Percentiles rank a stretch among this genome's conserved stretches.
Conservation (phyloP, 2,888 invertebrate genomes). For the Plebejus melissa region DNA sequence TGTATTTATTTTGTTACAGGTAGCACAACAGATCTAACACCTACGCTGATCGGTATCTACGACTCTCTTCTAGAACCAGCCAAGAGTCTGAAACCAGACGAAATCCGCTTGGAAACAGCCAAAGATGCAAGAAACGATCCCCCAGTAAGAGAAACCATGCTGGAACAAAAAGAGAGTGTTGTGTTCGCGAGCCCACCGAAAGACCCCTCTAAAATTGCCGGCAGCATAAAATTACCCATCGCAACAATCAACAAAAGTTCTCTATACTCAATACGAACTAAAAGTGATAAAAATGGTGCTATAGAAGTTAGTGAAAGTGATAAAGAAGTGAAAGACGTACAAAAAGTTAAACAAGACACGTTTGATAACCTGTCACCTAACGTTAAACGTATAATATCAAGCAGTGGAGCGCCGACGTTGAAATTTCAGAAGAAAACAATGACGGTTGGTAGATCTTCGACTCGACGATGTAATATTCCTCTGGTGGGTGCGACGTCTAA, state of each 20-base stretch:
- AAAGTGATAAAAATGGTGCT: slow-evolving; percentile 64
- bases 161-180: slow-evolving; percentile 44
- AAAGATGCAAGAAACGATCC: slow-evolving; percentile 75
- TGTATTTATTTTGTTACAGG: slow-evolving; percentile 80
- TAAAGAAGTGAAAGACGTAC: slow-evolving; percentile 48
- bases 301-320: slow-evolving; percentile 53
- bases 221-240: slow-evolving; percentile 65
- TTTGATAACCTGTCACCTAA: slow-evolving; percentile 80
- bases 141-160: slow-evolving; percentile 51
- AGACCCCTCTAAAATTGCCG: slow-evolving; percentile 59
- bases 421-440: slow-evolving; percentile 66
- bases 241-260: slow-evolving; percentile 67
- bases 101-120: slow-evolving; percentile 57
- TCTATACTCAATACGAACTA: slow-evolving; percentile 64
- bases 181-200: slow-evolving; percentile 46
- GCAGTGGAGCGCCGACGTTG: slow-evolving; percentile 66
- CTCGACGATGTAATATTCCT: slow-evolving; percentile 68
- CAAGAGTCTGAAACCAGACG: slow-evolving; percentile 58
- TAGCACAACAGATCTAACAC: slow-evolving; percentile 91
- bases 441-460: slow-evolving; percentile 56
- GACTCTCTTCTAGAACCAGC: slow-evolving; percentile 84
- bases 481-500: slow-evolving; percentile 74
- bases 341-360: slow-evolving; percentile 58
- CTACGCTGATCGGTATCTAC: slow-evolving; percentile 91
- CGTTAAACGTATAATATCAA: slow-evolving; percentile 80